Conservation (phyloP, 2,888 invertebrate genomes). For the Dexiosoma caninum region DNA sequence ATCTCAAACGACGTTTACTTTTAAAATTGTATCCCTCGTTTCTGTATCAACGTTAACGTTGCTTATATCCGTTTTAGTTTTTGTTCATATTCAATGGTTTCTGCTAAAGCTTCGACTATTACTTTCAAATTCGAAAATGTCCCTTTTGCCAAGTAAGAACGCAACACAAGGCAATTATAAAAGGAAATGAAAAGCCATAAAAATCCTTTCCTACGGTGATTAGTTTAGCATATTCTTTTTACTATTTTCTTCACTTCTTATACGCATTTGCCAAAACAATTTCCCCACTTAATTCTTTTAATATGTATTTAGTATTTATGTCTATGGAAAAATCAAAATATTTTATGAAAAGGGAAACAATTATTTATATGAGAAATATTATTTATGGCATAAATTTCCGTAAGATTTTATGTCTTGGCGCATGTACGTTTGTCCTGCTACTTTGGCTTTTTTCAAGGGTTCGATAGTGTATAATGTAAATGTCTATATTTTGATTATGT, state of each 20-base stretch:
- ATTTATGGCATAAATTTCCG: constrained; percentile 69
- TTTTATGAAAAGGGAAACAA: constrained; percentile 70
- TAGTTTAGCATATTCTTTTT: constrained; percentile 75
- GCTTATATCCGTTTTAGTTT: constrained; percentile 77
- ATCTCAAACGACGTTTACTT: constrained; percentile 6
- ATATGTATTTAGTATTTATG: not conserved
- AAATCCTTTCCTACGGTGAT: constrained; percentile 77
- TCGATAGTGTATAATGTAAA: not conserved
- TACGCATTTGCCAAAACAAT: constrained; percentile 25
- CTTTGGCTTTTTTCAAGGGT: not conserved
- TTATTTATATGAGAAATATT: constrained; percentile 76
- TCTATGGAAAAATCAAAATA: constrained; percentile 19
- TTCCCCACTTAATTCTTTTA: constrained; percentile 28
- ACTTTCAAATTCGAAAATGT: constrained; percentile 20
- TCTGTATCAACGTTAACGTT: constrained; percentile 70
- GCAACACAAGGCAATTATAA: constrained; percentile 61
- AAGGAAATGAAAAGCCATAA: constrained; percentile 77
- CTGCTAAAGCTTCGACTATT: constrained; percentile 36
- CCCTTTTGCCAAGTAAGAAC: constrained; percentile 65
- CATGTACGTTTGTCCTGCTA: not conserved
- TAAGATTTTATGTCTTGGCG: constrained; percentile 44
- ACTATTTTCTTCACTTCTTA: constrained; percentile 11
- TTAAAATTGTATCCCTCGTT: constrained; percentile 56
- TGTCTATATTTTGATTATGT: constrained; percentile 44
- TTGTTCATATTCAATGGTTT: constrained; percentile 81